Percentiles rank a stretch among this genome's conserved stretches.
Evolutionary conservation across 2,888 invertebrate species (phyloP).

Genomic region (Lasioglossum figueresi): DNA sequence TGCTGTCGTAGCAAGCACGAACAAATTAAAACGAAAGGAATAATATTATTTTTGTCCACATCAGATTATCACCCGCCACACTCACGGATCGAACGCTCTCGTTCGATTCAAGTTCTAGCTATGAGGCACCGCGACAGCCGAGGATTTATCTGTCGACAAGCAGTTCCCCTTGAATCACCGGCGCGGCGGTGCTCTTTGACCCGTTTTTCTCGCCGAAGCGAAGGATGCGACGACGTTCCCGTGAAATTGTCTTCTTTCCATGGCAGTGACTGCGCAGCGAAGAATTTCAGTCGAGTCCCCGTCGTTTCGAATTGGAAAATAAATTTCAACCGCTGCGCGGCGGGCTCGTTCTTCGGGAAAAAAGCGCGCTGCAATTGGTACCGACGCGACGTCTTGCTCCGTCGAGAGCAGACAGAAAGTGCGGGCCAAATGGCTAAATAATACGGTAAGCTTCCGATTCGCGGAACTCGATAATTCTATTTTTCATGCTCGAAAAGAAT

Average conservation of each 20-base stretch:
- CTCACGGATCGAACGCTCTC: not conserved
- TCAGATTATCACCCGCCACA: not conserved
- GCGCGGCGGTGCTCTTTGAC: not conserved
- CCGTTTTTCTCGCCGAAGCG: not conserved
- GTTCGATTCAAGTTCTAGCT: not conserved
- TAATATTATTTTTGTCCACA: not conserved
- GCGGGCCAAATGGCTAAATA: not conserved
- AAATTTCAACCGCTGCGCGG: not conserved
- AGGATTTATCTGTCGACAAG: slow-evolving; percentile 5
- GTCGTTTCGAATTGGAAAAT: not conserved
- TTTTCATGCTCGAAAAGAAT: not conserved
- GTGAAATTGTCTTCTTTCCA: slow-evolving; percentile 8
- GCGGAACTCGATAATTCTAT: too few species aligned
- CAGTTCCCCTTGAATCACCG: slow-evolving; percentile 4
- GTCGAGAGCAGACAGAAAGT: not conserved
- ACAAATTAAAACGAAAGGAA: not conserved
- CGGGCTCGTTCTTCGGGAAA: not conserved
- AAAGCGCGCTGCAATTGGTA: not conserved
- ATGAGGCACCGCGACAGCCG: not conserved
- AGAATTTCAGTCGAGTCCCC: not conserved
- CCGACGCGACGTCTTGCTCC: not conserved
- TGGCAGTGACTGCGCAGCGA: not conserved
- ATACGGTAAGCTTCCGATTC: not conserved
- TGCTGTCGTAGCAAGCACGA: not conserved
- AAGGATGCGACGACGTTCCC: too few species aligned